These are phyloP conservation scores for Melanerpes aurifrons DNA, from an alignment of 2,113 vertebrate species.

Conservation along the genomic window DNA sequence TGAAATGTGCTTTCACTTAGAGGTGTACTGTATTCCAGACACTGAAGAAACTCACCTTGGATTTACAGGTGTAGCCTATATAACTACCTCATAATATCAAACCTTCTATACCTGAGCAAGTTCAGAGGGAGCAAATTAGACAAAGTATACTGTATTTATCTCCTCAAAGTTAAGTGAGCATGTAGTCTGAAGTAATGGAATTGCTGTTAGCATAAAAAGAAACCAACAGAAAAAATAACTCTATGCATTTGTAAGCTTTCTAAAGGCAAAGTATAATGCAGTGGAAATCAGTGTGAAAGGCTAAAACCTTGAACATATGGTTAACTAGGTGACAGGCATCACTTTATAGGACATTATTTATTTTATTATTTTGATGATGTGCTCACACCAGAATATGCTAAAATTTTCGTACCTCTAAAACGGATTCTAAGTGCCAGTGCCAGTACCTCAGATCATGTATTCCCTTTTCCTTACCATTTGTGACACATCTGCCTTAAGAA, in stretches of 20 bases:
- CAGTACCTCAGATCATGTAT: not conserved
- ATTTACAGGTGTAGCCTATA: not conserved
- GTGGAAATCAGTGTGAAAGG: not conserved
- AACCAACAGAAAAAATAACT: not conserved
- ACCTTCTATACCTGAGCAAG: not conserved
- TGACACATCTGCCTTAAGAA: not conserved
- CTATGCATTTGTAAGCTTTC: not conserved
- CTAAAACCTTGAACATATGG: not conserved
- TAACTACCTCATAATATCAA: not conserved
- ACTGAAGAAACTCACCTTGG: not conserved
- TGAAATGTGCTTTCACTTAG: not conserved
- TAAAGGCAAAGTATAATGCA: not conserved
- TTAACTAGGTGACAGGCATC: not conserved
- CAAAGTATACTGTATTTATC: not conserved
- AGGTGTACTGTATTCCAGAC: not conserved
- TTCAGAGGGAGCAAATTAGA: not conserved
- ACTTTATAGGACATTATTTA: not conserved
- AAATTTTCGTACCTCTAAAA: not conserved
- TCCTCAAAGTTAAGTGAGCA: not conserved
- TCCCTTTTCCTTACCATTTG: too few relatives aligned
- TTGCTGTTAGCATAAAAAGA: not conserved
- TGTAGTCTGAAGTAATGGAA: not conserved
- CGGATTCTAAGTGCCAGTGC: not conserved
- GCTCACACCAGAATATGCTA: not conserved
- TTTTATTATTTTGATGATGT: not conserved